Evolutionary conservation across 2,888 invertebrate genomes (phyloP), one percentile per base, ranked within the genome.

Genomic region (Elysia crispata): DNA sequence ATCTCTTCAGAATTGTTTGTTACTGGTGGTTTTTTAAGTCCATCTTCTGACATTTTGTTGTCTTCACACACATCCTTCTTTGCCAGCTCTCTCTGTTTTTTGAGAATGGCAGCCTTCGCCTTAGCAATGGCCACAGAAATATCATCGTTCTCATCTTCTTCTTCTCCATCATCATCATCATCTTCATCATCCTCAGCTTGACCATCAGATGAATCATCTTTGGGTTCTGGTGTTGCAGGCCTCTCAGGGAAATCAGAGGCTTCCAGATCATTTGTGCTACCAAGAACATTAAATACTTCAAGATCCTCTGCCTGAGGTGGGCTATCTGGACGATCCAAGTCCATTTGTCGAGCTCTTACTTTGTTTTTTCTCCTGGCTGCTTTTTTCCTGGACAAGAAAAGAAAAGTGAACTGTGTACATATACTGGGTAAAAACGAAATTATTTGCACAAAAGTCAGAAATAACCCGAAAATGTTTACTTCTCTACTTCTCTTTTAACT

Each of bases 221-320:
- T 80, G 13, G 80, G 80, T 41, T 80, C 80, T 41, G 80, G 80
- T 23, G 80, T 80, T 73, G 79, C 31, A 80, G 84, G 50, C 69
- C 83, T 18, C 6, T 81, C 57, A 62, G 82, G 49, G 64, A 77
- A 18, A 75, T 86, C 60, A 83, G 81, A 54, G 81, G 82, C 79
- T 81, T 86, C 81, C 83, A 82, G 64, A 81, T 77, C 76, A 83
- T 84, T 75, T 74, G 76, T 62, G 28, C 79, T 77, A 70, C 70
- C 73, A 67, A 74, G n/a, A 20, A 66, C 74, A 67, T 64, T 66
- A 76, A 76, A 28, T 15, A 57, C 79, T 41, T 80, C 80, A 1
- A 76, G 50, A n/a, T 75, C 76, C 30, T 75, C 76, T 30, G 70
- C 30, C n/a, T 69, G 76, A 0, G 69, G 49, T 5, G 78, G 78